Percentiles rank a stretch among this genome's conserved stretches.
These are phyloP conservation scores for Drosophila nigritarsus DNA, from an alignment of 2,888 invertebrate genomes.

Conservation along the genomic window DNA sequence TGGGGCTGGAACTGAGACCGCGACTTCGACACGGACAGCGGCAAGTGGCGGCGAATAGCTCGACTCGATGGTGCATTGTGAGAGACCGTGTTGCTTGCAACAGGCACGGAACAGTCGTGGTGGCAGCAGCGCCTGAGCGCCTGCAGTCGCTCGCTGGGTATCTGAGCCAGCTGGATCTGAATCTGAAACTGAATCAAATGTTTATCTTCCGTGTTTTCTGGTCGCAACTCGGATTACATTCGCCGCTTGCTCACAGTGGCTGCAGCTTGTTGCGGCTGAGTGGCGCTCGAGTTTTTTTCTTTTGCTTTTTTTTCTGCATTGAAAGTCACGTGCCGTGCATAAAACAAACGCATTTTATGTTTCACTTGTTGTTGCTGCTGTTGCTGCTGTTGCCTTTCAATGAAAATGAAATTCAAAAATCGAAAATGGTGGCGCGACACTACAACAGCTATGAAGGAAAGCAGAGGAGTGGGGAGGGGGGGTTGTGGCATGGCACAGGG, in stretches of 20 bases:
- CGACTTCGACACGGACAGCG: constrained; percentile 38
- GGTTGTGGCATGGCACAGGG: constrained; percentile 3
- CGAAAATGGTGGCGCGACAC: constrained; percentile 63
- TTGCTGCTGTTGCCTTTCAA: constrained; percentile 50
- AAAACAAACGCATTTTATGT: constrained; percentile 72
- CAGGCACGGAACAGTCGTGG: constrained; percentile 38
- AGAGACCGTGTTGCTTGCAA: constrained; percentile 20
- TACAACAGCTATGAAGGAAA: constrained; percentile 23
- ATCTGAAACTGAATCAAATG: constrained; percentile 49
- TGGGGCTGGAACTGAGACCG: constrained; percentile 8
- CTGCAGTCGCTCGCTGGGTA: constrained; percentile 18
- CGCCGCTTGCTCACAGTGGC: neutral
- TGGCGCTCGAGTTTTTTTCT: constrained; percentile 58
- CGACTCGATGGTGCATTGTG: constrained; percentile 10
- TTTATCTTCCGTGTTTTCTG: constrained; percentile 70
- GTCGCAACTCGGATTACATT: constrained; percentile 39
- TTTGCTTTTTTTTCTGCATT: constrained; percentile 43
- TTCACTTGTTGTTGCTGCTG: constrained; percentile 46
- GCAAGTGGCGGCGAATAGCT: constrained; percentile 7
- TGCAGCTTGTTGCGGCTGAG: constrained; percentile 64
- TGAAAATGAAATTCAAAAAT: constrained; percentile 73
- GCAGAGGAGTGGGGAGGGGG: neutral
- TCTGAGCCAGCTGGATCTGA: constrained; percentile 16
- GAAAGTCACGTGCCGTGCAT: constrained; percentile 77
- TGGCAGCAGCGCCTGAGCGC: constrained; percentile 52